phyloP scores from a whole-genome alignment of 2,888 invertebrate genomes.

The Chrysolina americana region DNA sequence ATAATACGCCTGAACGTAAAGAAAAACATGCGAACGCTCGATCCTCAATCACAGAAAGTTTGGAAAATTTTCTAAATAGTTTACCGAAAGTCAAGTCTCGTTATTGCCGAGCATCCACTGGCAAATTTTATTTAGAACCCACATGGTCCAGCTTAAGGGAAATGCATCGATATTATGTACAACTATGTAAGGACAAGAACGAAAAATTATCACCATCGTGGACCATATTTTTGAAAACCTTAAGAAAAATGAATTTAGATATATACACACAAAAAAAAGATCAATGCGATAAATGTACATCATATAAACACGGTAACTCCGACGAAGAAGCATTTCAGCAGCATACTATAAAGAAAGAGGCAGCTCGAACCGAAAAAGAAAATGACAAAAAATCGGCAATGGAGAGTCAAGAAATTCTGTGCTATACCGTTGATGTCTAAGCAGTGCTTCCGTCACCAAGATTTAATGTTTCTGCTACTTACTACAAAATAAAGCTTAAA shows the following conservation, averaged over 20 bases:
- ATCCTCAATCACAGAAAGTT: slow-evolving; percentile 5
- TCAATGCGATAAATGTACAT: too few species aligned
- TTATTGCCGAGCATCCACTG: not conserved
- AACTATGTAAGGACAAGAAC: not conserved
- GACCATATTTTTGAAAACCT: not conserved
- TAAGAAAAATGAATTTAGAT: not conserved
- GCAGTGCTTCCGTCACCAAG: too few species aligned
- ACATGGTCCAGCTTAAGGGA: slow-evolving; percentile 2
- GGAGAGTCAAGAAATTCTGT: too few species aligned
- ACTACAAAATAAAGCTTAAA: too few species aligned
- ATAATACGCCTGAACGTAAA: not conserved
- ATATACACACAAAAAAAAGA: not conserved
- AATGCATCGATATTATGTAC: slow-evolving; percentile 3
- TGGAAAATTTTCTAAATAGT: not conserved
- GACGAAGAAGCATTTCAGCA: too few species aligned
- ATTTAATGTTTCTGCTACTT: too few species aligned
- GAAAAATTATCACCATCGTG: not conserved
- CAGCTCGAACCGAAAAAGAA: slow-evolving; percentile 2
- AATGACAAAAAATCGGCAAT: slow-evolving; percentile 47
- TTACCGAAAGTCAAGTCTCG: slow-evolving; percentile 5
- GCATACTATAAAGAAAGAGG: not conserved
- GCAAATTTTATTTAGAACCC: slow-evolving; percentile 8
- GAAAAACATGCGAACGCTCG: not conserved
- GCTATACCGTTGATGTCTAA: too few species aligned
- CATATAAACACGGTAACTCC: too few species aligned